Evolutionary conservation across 2,113 vertebrate species (phyloP), one percentile per base, ranked within the genome.

Genomic region (Archilochus colubris): DNA sequence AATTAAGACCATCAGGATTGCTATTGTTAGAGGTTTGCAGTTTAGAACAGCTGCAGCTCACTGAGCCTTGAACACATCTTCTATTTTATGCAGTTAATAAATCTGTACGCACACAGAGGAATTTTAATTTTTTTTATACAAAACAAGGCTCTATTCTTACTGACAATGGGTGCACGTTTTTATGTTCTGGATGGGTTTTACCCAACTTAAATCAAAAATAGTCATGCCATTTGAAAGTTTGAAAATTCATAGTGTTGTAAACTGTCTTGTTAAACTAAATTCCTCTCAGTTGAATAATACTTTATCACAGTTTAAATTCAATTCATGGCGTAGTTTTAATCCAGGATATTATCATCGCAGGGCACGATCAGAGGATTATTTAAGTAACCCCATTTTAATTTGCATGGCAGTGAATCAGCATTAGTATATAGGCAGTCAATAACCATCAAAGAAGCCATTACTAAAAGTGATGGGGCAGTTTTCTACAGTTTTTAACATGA

Each of bases 11-110:
- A 95, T 95, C 94, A 94, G 85, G 89, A 93, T 64, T 94, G 91
- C 91, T 96, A 96, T 95, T 95, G 91, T 96, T 94, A 97, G 92
- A 94, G 82, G 69, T 95, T 90, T 96, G 93, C 95, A 95, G 95
- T 95, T 95, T 93, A 88, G 90, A 96, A 89, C 95, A 96, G 96
- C 96, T 97, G 96, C 95, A 95, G 57, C 88, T 93, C 95, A 95
- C 91, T 91, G 94, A 95, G 94, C 95, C 94, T 95, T 96, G 85
- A 93, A 88, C 82, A 80, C 51, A 28, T 94, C 94, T 93, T 94
- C 91, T 93, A 50, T 94, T 94, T 96, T 91, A 88, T 2, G 68
- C 64, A 74, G 46, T 95, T 91, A 95, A 83, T 94, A 79, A 88
- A 92, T 94, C 89, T 82, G 64, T 74, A 92, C 75, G 88, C 63